Evolutionary conservation across 1,140 invertebrate species (phyloP).

Genomic region (Teleogryllus occipitalis): DNA sequence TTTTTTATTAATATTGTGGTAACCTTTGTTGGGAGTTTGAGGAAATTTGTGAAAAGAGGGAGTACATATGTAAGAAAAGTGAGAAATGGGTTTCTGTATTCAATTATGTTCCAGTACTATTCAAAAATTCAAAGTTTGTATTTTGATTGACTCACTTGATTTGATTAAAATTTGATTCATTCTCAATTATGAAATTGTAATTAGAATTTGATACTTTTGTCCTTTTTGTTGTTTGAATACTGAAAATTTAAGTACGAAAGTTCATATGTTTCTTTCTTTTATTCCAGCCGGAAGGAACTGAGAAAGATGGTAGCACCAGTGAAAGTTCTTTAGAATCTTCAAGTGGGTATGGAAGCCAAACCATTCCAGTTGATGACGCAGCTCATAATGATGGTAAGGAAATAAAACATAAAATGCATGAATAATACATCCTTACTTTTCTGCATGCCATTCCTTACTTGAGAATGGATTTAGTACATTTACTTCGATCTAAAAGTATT

Average conservation of each 20-base stretch:
- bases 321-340: slow-evolving; percentile 66
- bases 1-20: no score
- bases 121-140: no score
- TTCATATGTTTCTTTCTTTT: not conserved
- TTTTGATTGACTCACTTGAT: not conserved
- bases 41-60: no score
- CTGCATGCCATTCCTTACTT: no score
- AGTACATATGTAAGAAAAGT: no score
- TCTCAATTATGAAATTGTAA: not conserved
- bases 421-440: no score
- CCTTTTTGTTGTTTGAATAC: not conserved
- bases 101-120: no score
- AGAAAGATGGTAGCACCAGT: slow-evolving; percentile 57
- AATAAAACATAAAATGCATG: no score
- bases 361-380: slow-evolving; percentile 38
- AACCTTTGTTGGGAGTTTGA: no score
- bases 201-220: not conserved
- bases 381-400: slow-evolving; percentile 17
- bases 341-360: slow-evolving; percentile 69
- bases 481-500: no score
- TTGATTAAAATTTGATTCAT: not conserved
- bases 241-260: not conserved
- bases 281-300: slow-evolving; percentile 37
- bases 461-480: no score
- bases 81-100: no score